Evolutionary conservation across 2,797 vertebrate genomes (phyloP).

Genomic region (Cirrhinus mrigala): DNA sequence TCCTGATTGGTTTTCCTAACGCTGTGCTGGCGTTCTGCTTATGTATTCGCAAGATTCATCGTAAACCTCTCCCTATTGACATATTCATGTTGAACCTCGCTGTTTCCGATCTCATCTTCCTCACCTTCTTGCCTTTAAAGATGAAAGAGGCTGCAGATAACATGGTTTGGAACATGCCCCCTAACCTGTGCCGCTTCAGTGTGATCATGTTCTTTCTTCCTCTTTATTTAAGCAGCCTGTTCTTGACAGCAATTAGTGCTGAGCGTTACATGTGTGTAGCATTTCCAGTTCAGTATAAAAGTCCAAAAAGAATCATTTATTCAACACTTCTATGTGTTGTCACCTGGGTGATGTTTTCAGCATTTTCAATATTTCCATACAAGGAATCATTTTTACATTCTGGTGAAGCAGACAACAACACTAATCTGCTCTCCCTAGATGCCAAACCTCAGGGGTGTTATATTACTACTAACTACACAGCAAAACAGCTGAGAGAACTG

Average conservation of each 20-base stretch:
- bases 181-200: conserved; percentile 67
- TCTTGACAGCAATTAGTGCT: conserved; percentile 71
- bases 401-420: background rate
- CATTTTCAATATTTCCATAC: background rate
- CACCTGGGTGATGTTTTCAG: conserved; percentile 63
- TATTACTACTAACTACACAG: conserved; percentile 70
- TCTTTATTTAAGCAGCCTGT: conserved; percentile 73
- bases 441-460: conserved; percentile 71
- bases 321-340: conserved; percentile 59
- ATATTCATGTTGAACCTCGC: conserved; percentile 75
- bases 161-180: conserved; percentile 67
- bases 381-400: background rate
- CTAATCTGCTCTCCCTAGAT: background rate
- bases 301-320: conserved; percentile 57
- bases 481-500: conserved; percentile 72
- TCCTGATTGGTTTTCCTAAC: conserved; percentile 75
- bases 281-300: conserved; percentile 73
- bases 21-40: conserved; percentile 72
- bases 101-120: conserved; percentile 72
- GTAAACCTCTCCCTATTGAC: conserved; percentile 68
- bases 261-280: conserved; percentile 76
- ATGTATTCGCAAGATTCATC: conserved; percentile 70
- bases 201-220: conserved; percentile 74
- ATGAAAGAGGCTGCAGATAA: conserved; percentile 64
- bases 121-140: conserved; percentile 73